phyloP scores from a whole-genome alignment of 2,888 invertebrate species.

The Zonitis immaculata region DNA sequence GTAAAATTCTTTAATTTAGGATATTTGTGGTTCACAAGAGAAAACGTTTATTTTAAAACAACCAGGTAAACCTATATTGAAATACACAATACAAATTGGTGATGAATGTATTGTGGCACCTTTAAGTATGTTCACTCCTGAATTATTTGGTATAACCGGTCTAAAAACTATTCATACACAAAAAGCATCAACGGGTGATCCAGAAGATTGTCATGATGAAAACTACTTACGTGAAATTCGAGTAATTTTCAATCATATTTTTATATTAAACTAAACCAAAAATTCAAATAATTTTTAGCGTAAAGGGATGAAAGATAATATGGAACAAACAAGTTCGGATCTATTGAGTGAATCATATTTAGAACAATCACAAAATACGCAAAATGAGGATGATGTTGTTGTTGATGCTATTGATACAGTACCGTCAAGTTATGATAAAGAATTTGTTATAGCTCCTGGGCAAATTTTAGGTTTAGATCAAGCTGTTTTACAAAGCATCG shows the following conservation, averaged over 20 bases:
- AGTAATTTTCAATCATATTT: conserved; percentile 43
- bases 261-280: neutral
- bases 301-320: conserved; percentile 57
- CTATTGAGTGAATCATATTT: conserved; percentile 49
- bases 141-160: conserved; percentile 81
- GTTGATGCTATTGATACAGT: conserved; percentile 59
- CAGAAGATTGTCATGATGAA: conserved; percentile 92
- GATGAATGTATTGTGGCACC: conserved; percentile 93
- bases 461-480: conserved; percentile 85
- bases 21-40: conserved; percentile 83
- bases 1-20: conserved; percentile 44
- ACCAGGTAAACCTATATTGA: conserved; percentile 61
- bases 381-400: conserved; percentile 65
- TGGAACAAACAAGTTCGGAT: conserved; percentile 51
- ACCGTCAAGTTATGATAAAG: conserved; percentile 49
- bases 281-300: conserved; percentile 42
- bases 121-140: conserved; percentile 81
- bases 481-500: conserved; percentile 87
- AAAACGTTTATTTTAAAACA: conserved; percentile 72
- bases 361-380: conserved; percentile 54
- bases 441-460: conserved; percentile 67
- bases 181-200: conserved; percentile 66
- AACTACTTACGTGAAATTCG: conserved; percentile 87
- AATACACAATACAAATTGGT: conserved; percentile 76
- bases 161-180: conserved; percentile 69